Base-by-base conservation (phyloP, 2,888 invertebrate species). In the Eupithecia dodoneata region DNA sequence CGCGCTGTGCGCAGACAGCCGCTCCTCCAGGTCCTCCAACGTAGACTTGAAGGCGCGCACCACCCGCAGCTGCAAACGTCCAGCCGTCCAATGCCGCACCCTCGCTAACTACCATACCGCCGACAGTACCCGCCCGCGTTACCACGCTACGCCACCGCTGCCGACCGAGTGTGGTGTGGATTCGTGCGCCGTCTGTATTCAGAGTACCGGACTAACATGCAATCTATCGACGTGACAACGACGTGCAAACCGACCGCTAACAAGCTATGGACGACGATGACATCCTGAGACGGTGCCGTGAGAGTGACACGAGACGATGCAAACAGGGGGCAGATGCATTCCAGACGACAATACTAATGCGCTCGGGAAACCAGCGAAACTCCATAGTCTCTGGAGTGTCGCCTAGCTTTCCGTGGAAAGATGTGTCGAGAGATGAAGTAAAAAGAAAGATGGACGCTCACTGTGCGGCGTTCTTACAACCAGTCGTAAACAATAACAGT, bases 31-130 rank as follows among this genome's bases (percentile, higher is more conserved):
- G 96, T 99, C 99, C 97, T 99, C 99, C 97, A 99, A 97, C 93
- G 98, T 99, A 91, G 99, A 99, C 96, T 98, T 99, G 98, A 99
- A 99, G 94, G 99, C 99, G 96, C 99, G 98, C 96, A 99, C 99
- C 96, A 99, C 99, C 96, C 99, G 98, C 96, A 99, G 98, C 99
- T 99, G 99, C 96, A 98, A 98, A 97, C 96, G 89, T 83, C 84
- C 83, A 83, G 78, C 81, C 83, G 75, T 81, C 80, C 82, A 74
- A 77, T 80, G 71, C 79, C 70, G 52, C 72, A 44, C 79, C 70
- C 63, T 63, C 63, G 63, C 63, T 63, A 63, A 63, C 63, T 63
- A 63, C 63, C 63, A 18, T 63, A 63, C 63, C 63, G 10, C 63
- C 30, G 63, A 63, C 63, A 63, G 4, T 63, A 63, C 63, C 63